Evolutionary conservation across 1,140 invertebrate species (phyloP).

Genomic region (Ridgeia piscesae): DNA sequence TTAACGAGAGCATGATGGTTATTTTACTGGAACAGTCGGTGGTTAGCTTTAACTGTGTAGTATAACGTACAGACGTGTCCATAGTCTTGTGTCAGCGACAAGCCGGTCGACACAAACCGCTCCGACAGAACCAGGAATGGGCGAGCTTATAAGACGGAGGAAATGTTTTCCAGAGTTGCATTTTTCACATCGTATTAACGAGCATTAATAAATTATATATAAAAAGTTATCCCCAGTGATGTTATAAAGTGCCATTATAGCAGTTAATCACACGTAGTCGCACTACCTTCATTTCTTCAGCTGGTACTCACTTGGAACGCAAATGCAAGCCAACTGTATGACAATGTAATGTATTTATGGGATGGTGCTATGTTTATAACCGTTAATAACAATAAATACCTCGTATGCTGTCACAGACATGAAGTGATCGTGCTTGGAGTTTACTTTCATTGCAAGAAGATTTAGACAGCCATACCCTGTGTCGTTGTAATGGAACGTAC

Average conservation of each 20-base stretch:
- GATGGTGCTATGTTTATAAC: constrained; percentile 5
- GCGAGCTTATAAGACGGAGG: background rate
- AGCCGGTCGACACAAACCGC: background rate
- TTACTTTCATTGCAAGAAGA: background rate
- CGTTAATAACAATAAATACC: constrained; percentile 2
- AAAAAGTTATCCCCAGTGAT: background rate
- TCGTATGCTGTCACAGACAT: background rate
- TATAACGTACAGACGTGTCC: background rate
- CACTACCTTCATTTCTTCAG: background rate
- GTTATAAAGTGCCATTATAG: background rate
- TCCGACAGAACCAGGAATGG: background rate
- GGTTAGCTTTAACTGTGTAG: background rate
- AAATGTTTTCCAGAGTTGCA: background rate
- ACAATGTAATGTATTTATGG: background rate
- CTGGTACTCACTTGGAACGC: background rate
- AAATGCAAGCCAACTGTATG: background rate
- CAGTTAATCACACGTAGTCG: background rate
- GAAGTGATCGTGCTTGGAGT: background rate
- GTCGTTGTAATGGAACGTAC: too few species aligned
- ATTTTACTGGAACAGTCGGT: background rate
- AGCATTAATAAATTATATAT: background rate
- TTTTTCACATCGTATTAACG: background rate
- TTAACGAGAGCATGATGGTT: background rate
- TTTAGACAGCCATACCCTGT: background rate
- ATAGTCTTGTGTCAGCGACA: background rate